These are phyloP conservation scores for Leptopilina drosophilae DNA, from an alignment of 2,888 invertebrate genomes.

Conservation along the genomic window DNA sequence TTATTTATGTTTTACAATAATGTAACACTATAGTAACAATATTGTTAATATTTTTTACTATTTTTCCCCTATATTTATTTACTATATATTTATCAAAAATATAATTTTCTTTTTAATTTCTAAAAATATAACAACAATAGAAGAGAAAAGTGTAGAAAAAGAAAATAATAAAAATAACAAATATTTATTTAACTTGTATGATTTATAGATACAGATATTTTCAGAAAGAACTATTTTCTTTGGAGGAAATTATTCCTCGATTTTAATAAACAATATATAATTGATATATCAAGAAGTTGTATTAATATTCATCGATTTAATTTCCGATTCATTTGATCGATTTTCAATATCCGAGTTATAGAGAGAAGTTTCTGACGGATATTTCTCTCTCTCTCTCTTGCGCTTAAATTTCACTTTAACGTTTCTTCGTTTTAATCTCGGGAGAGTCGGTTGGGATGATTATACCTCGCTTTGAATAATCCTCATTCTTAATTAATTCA, in stretches of 20 bases:
- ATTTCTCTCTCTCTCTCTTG: neutral
- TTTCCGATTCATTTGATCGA: constrained; percentile 17
- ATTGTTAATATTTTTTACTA: no score
- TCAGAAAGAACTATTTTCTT: no score
- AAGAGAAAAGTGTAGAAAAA: no score
- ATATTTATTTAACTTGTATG: no score
- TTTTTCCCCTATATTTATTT: no score
- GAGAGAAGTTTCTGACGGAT: neutral
- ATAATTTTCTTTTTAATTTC: no score
- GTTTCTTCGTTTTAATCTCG: constrained; percentile 15
- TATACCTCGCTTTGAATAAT: constrained; percentile 8
- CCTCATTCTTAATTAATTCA: constrained; percentile 17
- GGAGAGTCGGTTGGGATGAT: constrained; percentile 2
- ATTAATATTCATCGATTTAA: constrained; percentile 13
- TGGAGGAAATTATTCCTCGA: neutral
- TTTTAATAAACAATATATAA: neutral
- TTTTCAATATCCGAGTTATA: constrained; percentile 8
- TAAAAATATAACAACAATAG: no score
- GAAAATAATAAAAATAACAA: no score
- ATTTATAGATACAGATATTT: no score
- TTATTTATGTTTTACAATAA: no score
- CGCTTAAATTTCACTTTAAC: constrained; percentile 19
- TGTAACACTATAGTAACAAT: no score
- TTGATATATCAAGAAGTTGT: constrained; percentile 1
- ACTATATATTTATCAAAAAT: no score